Evolutionary conservation across 1,140 invertebrate species (phyloP).

Genomic region (Saccostrea cuccullata): DNA sequence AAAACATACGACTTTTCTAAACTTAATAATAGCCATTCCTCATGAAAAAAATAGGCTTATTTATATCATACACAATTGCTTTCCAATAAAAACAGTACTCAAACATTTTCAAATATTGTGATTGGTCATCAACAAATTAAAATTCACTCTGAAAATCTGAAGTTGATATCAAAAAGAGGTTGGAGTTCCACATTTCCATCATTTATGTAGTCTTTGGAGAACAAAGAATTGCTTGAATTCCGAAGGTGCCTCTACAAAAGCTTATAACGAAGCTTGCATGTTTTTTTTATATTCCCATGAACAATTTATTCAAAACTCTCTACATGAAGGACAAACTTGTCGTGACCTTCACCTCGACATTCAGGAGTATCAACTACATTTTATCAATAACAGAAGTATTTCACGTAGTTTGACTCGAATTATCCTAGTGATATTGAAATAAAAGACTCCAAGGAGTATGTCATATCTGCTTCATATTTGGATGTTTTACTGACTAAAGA

Average conservation of each 20-base stretch:
- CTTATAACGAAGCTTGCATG: neutral
- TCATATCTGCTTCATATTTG: too few species aligned
- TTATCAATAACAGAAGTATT: too few species aligned
- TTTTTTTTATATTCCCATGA: neutral
- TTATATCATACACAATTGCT: neutral
- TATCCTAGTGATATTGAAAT: too few species aligned
- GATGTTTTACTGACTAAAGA: too few species aligned
- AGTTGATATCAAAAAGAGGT: too few species aligned
- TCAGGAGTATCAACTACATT: too few species aligned
- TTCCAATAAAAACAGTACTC: neutral
- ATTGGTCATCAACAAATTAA: neutral
- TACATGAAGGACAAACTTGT: neutral
- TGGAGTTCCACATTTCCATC: neutral
- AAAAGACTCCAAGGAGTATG: too few species aligned
- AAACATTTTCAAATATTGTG: neutral
- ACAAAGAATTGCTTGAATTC: neutral
- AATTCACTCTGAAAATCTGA: neutral
- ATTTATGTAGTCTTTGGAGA: neutral
- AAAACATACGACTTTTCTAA: neutral
- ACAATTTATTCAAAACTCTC: neutral
- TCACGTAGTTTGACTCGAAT: too few species aligned
- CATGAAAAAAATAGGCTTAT: neutral
- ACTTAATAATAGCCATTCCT: neutral
- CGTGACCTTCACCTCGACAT: too few species aligned
- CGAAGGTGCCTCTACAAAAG: neutral